A percentile compares a stretch with the other conserved stretches of the same genome.
Evolutionary conservation across 2,797 vertebrate species (phyloP).

Genomic region (Myripristis murdjan): DNA sequence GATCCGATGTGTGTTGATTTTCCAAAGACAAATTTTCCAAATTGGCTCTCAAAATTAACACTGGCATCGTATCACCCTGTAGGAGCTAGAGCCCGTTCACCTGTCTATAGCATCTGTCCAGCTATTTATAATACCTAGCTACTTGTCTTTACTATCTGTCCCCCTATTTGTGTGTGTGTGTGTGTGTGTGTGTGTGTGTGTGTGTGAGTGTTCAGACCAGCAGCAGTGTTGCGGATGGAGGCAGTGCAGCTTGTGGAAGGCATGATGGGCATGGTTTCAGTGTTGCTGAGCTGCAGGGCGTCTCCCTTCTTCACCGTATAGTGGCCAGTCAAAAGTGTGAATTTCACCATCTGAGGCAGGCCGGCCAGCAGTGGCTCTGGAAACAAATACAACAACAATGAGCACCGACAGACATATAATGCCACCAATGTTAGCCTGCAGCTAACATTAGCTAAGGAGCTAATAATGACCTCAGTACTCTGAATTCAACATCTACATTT

Average conservation of each 20-base stretch:
- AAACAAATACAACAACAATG: conserved; percentile 36
- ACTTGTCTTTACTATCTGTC: too few species aligned
- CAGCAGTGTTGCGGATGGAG: conserved; percentile 87
- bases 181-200: background rate
- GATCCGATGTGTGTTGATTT: too few species aligned
- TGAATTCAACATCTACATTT: too few species aligned
- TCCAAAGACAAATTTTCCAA: too few species aligned
- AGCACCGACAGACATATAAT: background rate
- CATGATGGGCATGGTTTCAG: conserved; percentile 92
- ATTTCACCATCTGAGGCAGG: conserved; percentile 95
- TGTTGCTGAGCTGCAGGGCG: conserved; percentile 94
- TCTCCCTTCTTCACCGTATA: conserved; percentile 94
- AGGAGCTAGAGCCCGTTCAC: too few species aligned
- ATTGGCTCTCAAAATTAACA: too few species aligned
- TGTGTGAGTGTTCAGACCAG: conserved; percentile 79
- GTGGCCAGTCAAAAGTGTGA: conserved; percentile 95
- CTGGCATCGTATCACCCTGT: too few species aligned
- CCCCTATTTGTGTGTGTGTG: background rate
- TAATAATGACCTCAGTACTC: too few species aligned
- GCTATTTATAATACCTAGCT: too few species aligned
- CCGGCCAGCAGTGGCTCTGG: conserved; percentile 95
- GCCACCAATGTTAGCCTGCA: too few species aligned
- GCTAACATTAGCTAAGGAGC: too few species aligned
- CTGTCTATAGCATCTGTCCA: too few species aligned
- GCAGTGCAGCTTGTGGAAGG: conserved; percentile 86